phyloP scores from a whole-genome alignment of 2,113 vertebrate genomes.

The Murina feae region DNA sequence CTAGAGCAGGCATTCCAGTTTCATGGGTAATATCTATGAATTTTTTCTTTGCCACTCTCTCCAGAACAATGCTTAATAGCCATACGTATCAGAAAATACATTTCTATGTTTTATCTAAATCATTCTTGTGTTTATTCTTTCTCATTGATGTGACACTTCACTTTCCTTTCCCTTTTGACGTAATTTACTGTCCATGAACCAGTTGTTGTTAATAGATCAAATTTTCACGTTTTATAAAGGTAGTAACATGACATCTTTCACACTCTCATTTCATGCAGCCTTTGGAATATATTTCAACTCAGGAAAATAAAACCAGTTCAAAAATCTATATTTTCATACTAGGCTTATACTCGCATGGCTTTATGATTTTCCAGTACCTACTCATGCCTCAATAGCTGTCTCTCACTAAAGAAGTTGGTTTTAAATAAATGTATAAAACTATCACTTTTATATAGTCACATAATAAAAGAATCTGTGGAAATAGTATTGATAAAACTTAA shows the following conservation, averaged over 20 bases:
- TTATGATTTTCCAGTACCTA: conserved; percentile 37
- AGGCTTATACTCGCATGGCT: neutral
- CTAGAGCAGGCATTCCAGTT: neutral
- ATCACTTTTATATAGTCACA: conserved; percentile 49
- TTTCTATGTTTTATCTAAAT: neutral
- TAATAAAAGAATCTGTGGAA: conserved; percentile 54
- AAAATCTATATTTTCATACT: conserved; percentile 13
- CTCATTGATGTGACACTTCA: neutral
- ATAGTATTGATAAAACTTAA: conserved; percentile 57
- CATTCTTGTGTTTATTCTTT: neutral
- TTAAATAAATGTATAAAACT: conserved; percentile 61
- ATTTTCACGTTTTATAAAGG: neutral
- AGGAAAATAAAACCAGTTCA: conserved; percentile 12
- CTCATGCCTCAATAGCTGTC: neutral
- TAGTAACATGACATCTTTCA: neutral
- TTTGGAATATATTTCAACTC: conserved; percentile 40
- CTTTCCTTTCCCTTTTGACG: conserved; percentile 15
- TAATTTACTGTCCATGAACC: neutral
- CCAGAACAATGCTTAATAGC: neutral
- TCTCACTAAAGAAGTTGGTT: conserved; percentile 44
- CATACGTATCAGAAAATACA: neutral
- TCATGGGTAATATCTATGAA: neutral
- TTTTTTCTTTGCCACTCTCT: neutral
- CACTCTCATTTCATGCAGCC: neutral
- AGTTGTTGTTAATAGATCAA: conserved; percentile 9